These are phyloP conservation scores for Felis catus DNA, from an alignment of 2,113 vertebrate species.

Conservation along the genomic window F.catus_Fca126_mat1.0 CM031419.1:26250501-26251000, in stretches of 20 bases:
- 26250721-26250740: background rate
- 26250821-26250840: background rate
- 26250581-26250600: background rate
- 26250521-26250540: background rate
- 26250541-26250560: background rate
- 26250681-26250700: background rate
- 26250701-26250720: background rate
- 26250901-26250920: background rate
- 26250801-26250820: background rate
- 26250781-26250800: background rate
- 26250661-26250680: background rate
- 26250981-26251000: background rate
- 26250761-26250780: background rate
- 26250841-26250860: background rate
- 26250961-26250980: background rate
- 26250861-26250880: too few relatives aligned
- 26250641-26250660: background rate
- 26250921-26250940: background rate
- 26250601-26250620: background rate
- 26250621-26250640: background rate
- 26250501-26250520: background rate
- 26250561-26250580: background rate
- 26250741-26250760: background rate
- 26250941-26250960: background rate
- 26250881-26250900: background rate